phyloP scores from a whole-genome alignment of 2,797 vertebrate genomes.

The Chanos chanos region DNA sequence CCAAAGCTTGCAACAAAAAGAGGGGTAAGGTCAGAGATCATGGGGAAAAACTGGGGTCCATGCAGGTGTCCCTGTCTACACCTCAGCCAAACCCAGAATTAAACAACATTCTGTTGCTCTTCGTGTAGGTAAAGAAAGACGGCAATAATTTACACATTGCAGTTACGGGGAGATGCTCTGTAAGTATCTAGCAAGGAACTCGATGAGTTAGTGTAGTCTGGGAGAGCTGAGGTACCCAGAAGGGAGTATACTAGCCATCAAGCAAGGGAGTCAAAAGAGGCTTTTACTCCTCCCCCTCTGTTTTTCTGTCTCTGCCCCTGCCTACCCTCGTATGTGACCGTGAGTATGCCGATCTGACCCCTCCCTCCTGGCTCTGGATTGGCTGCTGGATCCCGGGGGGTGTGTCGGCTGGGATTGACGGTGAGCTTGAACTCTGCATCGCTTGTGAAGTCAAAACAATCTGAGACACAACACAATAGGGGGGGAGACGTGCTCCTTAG shows the following conservation, averaged over 20 bases:
- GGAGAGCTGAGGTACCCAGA: slow-evolving; percentile 66
- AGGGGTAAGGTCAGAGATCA: slow-evolving; percentile 41
- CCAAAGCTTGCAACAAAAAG: slow-evolving; percentile 38
- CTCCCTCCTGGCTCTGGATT: slow-evolving; percentile 85
- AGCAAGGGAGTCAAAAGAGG: slow-evolving; percentile 46
- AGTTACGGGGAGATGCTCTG: slow-evolving; percentile 35
- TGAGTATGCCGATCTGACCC: slow-evolving; percentile 83
- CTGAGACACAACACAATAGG: slow-evolving; percentile 98
- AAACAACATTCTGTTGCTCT: slow-evolving; percentile 53
- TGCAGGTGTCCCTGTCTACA: slow-evolving; percentile 64
- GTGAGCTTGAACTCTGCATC: slow-evolving; percentile 89
- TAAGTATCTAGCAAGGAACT: slow-evolving; percentile 61
- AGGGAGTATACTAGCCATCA: slow-evolving; percentile 52
- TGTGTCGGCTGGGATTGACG: slow-evolving; percentile 85
- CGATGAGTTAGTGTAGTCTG: slow-evolving; percentile 75
- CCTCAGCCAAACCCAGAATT: slow-evolving; percentile 66
- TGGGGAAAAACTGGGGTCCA: slow-evolving; percentile 65
- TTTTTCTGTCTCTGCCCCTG: slow-evolving; percentile 72
- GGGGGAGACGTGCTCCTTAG: slow-evolving; percentile 80
- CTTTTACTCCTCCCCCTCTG: slow-evolving; percentile 73
- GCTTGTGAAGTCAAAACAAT: slow-evolving; percentile 99
- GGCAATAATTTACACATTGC: no score
- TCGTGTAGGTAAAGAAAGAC: no score
- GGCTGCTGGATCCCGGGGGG: slow-evolving; percentile 83
- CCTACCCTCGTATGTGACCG: slow-evolving; percentile 98